phyloP scores from a whole-genome alignment of 2,113 vertebrate species.

The Eulemur macaco region DNA sequence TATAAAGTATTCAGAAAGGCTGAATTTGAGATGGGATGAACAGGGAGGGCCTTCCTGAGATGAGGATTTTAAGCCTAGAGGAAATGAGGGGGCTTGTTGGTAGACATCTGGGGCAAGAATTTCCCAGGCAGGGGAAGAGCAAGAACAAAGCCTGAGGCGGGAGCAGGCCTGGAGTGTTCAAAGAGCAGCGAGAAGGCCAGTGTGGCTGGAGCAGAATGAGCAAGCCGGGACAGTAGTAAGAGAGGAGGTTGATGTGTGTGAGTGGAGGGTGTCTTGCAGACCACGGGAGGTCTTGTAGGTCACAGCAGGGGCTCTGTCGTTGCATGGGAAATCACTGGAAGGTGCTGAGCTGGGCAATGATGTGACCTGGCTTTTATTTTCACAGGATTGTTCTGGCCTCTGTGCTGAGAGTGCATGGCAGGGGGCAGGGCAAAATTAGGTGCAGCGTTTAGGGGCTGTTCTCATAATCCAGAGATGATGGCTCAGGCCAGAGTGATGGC shows the following conservation, averaged over 20 bases:
- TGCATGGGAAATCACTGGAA: neutral
- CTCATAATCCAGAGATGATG: neutral
- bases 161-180: neutral
- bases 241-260: neutral
- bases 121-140: neutral
- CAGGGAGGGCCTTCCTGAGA: neutral
- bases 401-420: neutral
- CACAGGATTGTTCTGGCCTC: neutral
- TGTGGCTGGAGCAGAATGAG: neutral
- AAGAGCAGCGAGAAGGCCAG: neutral
- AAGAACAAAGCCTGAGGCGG: neutral
- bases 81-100: neutral
- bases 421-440: neutral
- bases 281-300: neutral
- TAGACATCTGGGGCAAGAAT: neutral
- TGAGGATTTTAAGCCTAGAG: neutral
- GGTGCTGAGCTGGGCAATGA: neutral
- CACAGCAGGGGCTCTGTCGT: neutral
- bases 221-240: rapidly evolving
- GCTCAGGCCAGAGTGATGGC: neutral
- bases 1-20: neutral
- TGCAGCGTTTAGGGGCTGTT: neutral
- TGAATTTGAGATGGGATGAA: neutral
- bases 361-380: neutral
- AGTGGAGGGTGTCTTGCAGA: neutral